These are phyloP conservation scores for Psammodynastes pulverulentus DNA, from an alignment of 2,113 vertebrate species.

Conservation along the genomic window DNA sequence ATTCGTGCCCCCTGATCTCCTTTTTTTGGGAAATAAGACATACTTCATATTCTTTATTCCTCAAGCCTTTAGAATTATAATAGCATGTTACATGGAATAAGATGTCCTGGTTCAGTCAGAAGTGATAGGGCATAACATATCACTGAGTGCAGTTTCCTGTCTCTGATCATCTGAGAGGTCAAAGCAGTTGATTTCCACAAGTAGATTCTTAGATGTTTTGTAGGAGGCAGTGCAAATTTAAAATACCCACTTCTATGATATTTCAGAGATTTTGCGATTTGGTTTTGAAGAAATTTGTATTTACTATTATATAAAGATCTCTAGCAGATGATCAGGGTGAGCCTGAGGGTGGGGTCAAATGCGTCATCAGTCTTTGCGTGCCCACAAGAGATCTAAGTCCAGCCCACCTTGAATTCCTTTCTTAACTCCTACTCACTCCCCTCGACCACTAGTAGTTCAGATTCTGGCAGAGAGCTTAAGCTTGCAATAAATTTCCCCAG, in stretches of 20 bases:
- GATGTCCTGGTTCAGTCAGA: neutral
- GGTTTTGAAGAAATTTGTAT: neutral
- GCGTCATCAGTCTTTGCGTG: neutral
- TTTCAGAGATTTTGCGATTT: neutral
- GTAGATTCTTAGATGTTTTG: neutral
- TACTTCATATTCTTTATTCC: neutral
- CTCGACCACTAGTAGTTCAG: neutral
- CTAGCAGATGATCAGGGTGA: neutral
- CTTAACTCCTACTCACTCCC: neutral
- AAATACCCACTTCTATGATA: neutral
- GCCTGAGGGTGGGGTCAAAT: neutral
- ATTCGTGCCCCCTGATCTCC: neutral
- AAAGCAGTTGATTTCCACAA: neutral
- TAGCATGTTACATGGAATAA: neutral
- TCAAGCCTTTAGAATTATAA: neutral
- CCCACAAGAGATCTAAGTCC: neutral
- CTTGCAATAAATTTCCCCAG: neutral
- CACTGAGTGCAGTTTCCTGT: conserved; percentile 1
- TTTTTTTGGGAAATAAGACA: neutral
- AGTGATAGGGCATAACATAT: neutral
- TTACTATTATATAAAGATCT: neutral
- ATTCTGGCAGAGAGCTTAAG: neutral
- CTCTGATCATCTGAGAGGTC: neutral
- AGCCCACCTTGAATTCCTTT: neutral
- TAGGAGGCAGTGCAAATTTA: neutral